These are phyloP conservation scores for Mechanitis mazaeus DNA, from an alignment of 2,888 invertebrate genomes.

Conservation along the genomic window DNA sequence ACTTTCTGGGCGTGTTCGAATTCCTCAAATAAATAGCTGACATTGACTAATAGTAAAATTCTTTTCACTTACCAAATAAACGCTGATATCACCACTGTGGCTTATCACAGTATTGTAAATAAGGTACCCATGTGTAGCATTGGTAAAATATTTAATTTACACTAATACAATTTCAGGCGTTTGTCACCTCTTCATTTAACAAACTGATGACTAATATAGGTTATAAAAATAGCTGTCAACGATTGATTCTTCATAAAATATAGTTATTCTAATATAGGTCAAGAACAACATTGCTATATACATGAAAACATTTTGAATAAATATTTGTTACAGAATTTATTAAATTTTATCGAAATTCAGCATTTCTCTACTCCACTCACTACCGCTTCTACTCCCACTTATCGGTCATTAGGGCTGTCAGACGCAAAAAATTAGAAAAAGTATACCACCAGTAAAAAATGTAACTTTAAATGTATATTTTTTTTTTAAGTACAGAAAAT, in stretches of 20 bases:
- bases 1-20: slow-evolving; percentile 29
- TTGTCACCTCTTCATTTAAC: slow-evolving; percentile 53
- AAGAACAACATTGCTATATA: slow-evolving; percentile 14
- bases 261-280: slow-evolving; percentile 10
- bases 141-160: slow-evolving; percentile 25
- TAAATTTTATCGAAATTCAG: neutral
- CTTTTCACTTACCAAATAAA: slow-evolving; percentile 32
- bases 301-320: slow-evolving; percentile 7
- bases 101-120: slow-evolving; percentile 29
- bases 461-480: no score
- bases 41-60: slow-evolving; percentile 10
- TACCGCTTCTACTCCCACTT: slow-evolving; percentile 15
- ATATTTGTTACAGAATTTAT: slow-evolving; percentile 7
- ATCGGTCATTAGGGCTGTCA: neutral
- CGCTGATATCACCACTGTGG: slow-evolving; percentile 28
- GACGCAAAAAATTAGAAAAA: no score
- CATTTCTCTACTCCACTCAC: slow-evolving; percentile 9
- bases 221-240: slow-evolving; percentile 56
- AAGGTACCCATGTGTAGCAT: slow-evolving; percentile 27
- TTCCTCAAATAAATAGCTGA: slow-evolving; percentile 16
- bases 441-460: no score
- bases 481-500: no score
- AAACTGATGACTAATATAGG: slow-evolving; percentile 55
- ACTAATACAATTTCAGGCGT: slow-evolving; percentile 43
- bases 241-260: slow-evolving; percentile 9